Base-by-base conservation (phyloP, 1,140 invertebrate genomes). In the Holotrichia oblita region DNA sequence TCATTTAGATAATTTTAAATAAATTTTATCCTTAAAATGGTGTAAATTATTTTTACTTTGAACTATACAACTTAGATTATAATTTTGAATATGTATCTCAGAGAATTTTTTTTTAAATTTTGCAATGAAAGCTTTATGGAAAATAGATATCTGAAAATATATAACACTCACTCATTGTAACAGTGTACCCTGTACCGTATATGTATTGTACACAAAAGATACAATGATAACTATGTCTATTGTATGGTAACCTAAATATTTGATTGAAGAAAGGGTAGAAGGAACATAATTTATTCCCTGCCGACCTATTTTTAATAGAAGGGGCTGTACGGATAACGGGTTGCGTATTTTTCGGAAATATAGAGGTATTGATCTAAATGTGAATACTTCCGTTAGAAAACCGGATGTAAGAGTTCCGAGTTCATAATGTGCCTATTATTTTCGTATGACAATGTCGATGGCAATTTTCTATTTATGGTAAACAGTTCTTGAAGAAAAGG, bases 191-290 rank as follows among this genome's bases (percentile, higher is more conserved):
- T 9, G n/a, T 27, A 40, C 20, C 42, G 14, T 55, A 48, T 55
- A 69, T 3, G 61, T 22, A 27, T 69, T 69, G 7, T 69, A 34
- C 22, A 69, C 22, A 77, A 77, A 48, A 59, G 75, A 77, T 77
- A 77, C 75, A 77, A 48, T 55, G 75, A 77, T 77, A 77, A 77
- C 75, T 77, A 77, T 6, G 44, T 22, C 73, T 75, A 77, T 77
- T 77, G 75, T 77, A 61, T 22, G 61, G 42, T 61, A 61, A 77
- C 75, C 75, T 61, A 77, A 77, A 77, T 77, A 77, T 77, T 77
- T 77, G 75, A 77, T 77, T 77, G 75, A 59, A 77, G 55, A 40
- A 77, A 77, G 75, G n/a, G 55, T 40, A 61, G 75, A 27, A 55
- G 41, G n/a, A 61, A 48, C 75, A n/a, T 77, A 61, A 77, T 77